Evolutionary conservation across 2,113 vertebrate species (phyloP), one percentile per base, ranked within the genome.

Genomic region (Serilophus lunatus): DNA sequence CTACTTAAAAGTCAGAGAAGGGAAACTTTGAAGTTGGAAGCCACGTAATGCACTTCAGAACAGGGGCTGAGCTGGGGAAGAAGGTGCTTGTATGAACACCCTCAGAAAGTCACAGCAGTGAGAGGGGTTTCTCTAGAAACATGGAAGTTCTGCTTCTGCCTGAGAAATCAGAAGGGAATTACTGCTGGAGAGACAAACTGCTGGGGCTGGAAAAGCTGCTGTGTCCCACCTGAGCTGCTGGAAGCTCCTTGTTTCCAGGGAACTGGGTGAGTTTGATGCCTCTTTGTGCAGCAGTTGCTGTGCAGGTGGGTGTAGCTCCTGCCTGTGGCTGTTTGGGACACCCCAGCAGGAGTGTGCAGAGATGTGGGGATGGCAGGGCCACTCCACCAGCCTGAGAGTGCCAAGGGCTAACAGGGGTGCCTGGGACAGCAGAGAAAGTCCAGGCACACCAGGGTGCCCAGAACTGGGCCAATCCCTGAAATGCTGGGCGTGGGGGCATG

Each of bases 401-500:
- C 26, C 5, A 0, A 28, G 54, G 51, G 33, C 2, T 5, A 8
- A 2, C 26, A 23, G 53, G 12, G 4, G 2, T 1, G 36, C 69
- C 3, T 19, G 78, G 25, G 40, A 5, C 10, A 33, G 54, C 0
- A 7, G 11, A 49, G 75, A 8, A 45, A 1, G 10, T 4, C 31
- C 1, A 2, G 38, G n/a, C 3, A 1, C 10, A 3, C 2, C 35
- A 7, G 28, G 44, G 1, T 14, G 53, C 2, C 28, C 65, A 9
- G 45, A 44, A 3, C 6, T 17, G 6, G 51, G 42, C 26, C 22
- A 8, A 7, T 3, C 2, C 35, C 49, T 5, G 35, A 9, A 5
- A 1, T 3, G 18, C 10, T 2, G 2, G 38, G 5, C 3, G 66
- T 14, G 3, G 1, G 9, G 13, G 54, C n/a, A 12, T 36, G 2